Percentiles rank a stretch among this genome's conserved stretches.
Evolutionary conservation across 2,888 invertebrate species (phyloP).

Genomic region (Epinotia ramella): DNA sequence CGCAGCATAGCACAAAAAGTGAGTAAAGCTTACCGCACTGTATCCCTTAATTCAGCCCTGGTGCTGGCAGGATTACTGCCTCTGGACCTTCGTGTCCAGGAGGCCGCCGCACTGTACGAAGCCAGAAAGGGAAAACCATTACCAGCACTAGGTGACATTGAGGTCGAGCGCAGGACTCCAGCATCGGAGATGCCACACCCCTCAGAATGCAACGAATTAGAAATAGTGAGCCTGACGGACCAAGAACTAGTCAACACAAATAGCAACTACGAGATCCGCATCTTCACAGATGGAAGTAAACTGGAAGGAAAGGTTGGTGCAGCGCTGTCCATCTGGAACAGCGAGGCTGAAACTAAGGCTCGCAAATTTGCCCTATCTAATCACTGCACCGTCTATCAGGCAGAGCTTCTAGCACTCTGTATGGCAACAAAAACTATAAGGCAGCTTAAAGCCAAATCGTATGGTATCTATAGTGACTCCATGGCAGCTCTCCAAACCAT

Average conservation of each 20-base stretch:
- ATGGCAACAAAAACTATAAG: neutral
- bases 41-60: neutral
- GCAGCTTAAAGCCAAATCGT: neutral
- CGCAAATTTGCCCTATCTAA: conserved; percentile 19
- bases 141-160: conserved; percentile 3
- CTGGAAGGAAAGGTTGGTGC: conserved; percentile 31
- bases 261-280: neutral
- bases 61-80: conserved; percentile 20
- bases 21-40: neutral
- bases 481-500: neutral
- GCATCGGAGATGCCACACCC: conserved; percentile 25
- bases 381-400: conserved; percentile 42
- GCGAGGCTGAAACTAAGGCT: conserved; percentile 12
- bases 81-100: conserved; percentile 6
- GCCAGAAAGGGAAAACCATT: conserved; percentile 30
- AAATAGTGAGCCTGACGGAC: neutral
- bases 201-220: neutral
- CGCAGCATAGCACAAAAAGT: neutral
- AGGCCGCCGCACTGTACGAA: neutral
- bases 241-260: neutral
- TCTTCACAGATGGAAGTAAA: conserved; percentile 40
- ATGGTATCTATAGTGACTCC: neutral
- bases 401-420: neutral
- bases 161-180: neutral
- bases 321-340: conserved; percentile 17